Conservation (phyloP, 2,888 invertebrate species). For the Mechanitis mazaeus region DNA sequence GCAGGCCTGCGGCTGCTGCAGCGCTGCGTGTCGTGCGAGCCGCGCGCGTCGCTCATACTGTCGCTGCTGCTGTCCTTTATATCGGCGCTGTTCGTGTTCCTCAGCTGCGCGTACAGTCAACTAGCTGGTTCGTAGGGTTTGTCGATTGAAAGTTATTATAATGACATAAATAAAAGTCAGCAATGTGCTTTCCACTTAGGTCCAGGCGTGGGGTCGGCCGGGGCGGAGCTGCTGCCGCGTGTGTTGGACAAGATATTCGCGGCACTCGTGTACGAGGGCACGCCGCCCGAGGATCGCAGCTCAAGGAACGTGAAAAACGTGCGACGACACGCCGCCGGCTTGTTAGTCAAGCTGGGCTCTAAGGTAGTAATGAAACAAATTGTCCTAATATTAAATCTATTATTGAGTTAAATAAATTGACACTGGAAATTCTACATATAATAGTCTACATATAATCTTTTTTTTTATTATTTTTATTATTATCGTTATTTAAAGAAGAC, state of each 20-base stretch:
- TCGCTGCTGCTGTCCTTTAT: slow-evolving; percentile 93
- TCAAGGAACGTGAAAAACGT: slow-evolving; percentile 89
- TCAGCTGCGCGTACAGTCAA: slow-evolving; percentile 90
- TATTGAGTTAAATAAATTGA: no score
- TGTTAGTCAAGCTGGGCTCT: slow-evolving; percentile 92
- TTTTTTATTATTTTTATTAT: no score
- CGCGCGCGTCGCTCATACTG: slow-evolving; percentile 86
- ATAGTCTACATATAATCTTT: no score
- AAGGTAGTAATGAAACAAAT: slow-evolving; percentile 59
- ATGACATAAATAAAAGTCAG: no score
- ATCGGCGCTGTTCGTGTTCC: slow-evolving; percentile 92
- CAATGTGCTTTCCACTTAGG: slow-evolving; percentile 36
- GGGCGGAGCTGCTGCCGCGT: slow-evolving; percentile 80
- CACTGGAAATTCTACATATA: no score
- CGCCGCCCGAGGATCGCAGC: slow-evolving; percentile 78
- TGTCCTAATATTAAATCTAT: no score
- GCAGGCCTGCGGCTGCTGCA: slow-evolving; percentile 86
- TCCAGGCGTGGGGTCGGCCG: slow-evolving; percentile 59
- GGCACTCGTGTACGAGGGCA: slow-evolving; percentile 84
- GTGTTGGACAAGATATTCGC: slow-evolving; percentile 94
- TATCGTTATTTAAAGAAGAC: background rate
- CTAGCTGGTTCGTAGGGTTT: slow-evolving; percentile 68
- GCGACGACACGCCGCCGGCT: slow-evolving; percentile 90
- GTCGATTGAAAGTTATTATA: no score
- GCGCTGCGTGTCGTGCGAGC: slow-evolving; percentile 84